Percentiles rank a stretch among this genome's conserved stretches.
Conservation (phyloP, 2,797 vertebrate genomes). For the Syngnathus rostellatus region DNA sequence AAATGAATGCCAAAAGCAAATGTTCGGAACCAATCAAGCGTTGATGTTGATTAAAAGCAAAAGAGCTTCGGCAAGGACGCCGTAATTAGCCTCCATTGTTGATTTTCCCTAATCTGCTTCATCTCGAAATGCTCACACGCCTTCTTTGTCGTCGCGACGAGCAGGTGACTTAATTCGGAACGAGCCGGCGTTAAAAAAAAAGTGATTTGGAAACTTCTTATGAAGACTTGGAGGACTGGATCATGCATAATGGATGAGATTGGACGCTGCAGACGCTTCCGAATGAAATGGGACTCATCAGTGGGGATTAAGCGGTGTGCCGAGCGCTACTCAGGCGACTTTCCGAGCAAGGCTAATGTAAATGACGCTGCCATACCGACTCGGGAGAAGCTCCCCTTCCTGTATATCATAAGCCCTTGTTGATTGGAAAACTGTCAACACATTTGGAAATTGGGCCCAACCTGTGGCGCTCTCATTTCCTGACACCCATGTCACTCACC, state of each 20-base stretch:
- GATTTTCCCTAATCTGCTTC: neutral
- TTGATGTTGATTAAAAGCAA: neutral
- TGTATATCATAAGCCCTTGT: too few relatives aligned
- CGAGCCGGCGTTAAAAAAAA: neutral
- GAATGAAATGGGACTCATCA: neutral
- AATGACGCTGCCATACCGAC: neutral
- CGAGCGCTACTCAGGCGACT: neutral
- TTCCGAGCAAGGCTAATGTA: neutral
- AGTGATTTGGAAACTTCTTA: neutral
- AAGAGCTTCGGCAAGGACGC: neutral
- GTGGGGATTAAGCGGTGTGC: neutral
- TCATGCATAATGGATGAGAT: slow-evolving; percentile 3
- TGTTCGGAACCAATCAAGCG: neutral
- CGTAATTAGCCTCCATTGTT: slow-evolving; percentile 1
- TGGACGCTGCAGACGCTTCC: neutral
- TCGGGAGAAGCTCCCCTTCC: too few relatives aligned
- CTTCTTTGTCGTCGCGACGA: neutral
- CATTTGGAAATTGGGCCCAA: too few relatives aligned
- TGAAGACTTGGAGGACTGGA: slow-evolving; percentile 2
- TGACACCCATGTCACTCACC: too few relatives aligned
- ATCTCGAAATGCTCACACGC: neutral
- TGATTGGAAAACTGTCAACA: neutral
- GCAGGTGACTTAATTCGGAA: neutral
- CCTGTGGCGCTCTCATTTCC: too few relatives aligned
- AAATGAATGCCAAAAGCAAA: neutral